Conservation (phyloP, 2,113 vertebrate genomes). For the Equus quagga region DNA sequence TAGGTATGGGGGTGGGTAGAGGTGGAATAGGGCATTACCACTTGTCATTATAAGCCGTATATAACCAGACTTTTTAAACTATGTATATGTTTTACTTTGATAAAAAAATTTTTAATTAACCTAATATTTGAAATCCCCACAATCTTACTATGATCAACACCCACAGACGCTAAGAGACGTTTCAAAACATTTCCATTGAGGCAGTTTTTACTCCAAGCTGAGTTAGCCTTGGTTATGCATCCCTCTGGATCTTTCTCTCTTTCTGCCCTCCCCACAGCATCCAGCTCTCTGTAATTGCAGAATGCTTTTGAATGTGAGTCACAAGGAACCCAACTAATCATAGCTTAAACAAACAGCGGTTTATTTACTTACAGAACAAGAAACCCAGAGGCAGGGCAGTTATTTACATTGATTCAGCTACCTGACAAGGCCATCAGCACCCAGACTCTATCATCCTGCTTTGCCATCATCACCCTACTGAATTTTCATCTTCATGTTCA, state of each 20-base stretch:
- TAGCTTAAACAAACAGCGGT: background rate
- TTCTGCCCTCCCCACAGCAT: background rate
- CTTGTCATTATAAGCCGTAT: background rate
- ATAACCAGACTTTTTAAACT: background rate
- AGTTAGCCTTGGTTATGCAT: background rate
- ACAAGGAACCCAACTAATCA: background rate
- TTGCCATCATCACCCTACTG: background rate
- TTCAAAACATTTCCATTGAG: background rate
- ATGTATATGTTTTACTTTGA: background rate
- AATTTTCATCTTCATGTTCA: background rate
- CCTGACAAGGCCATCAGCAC: background rate
- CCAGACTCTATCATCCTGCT: background rate
- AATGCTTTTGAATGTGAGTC: background rate
- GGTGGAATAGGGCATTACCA: background rate
- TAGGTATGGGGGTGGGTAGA: background rate
- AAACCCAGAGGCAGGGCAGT: background rate
- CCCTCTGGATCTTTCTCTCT: background rate
- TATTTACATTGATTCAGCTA: background rate
- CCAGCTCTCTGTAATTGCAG: background rate
- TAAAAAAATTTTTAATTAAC: background rate
- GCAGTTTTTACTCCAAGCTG: background rate
- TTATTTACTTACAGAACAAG: constrained; percentile 7
- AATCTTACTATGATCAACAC: background rate
- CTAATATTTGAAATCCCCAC: background rate
- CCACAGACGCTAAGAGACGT: background rate